Percentiles rank a stretch among this genome's conserved stretches.
These are phyloP conservation scores for Erythrolamprus reginae DNA, from an alignment of 2,113 vertebrate genomes.

Conservation along the genomic window DNA sequence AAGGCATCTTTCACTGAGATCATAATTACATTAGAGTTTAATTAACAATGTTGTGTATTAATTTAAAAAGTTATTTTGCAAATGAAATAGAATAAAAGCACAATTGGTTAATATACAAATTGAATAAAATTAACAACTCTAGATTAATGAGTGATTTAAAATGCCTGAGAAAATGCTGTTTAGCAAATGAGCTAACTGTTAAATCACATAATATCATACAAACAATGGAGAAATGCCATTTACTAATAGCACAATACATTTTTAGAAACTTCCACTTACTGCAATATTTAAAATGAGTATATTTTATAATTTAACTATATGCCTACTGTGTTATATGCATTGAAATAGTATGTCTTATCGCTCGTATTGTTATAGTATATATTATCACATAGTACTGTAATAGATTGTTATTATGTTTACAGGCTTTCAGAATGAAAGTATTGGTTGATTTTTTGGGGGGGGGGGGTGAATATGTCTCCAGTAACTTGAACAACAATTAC, in stretches of 20 bases:
- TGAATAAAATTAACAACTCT: constrained; percentile 23
- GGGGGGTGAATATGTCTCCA: neutral
- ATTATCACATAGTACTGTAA: neutral
- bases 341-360: neutral
- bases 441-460: neutral
- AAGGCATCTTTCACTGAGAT: constrained; percentile 20
- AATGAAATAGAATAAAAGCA: constrained; percentile 32
- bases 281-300: neutral
- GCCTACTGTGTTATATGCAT: neutral
- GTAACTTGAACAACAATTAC: neutral
- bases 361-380: neutral
- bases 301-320: neutral
- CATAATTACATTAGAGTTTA: constrained; percentile 32
- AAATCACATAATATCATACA: constrained; percentile 21
- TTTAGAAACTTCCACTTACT: neutral
- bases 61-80: constrained; percentile 29
- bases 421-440: neutral
- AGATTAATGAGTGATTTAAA: constrained; percentile 28
- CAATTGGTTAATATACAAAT: constrained; percentile 26
- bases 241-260: neutral
- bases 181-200: constrained; percentile 15
- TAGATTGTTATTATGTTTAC: neutral
- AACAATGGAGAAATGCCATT: constrained; percentile 10
- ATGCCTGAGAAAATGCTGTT: neutral
- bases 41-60: constrained; percentile 14